Evolutionary conservation across 1,140 invertebrate genomes (phyloP).

Genomic region (Penaeus japonicus): DNA sequence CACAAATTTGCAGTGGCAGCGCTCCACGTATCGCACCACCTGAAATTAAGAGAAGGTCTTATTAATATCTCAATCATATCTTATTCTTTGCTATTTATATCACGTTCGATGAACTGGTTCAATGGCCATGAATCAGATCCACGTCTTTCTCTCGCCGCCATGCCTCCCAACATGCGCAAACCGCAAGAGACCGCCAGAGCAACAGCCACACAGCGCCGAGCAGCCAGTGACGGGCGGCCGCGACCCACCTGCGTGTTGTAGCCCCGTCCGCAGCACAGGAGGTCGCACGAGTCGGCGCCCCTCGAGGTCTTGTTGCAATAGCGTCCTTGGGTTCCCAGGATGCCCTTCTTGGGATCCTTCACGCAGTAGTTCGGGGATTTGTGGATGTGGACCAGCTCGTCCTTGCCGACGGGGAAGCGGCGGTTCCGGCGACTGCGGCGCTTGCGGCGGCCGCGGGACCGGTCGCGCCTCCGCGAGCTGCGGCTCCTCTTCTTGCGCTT

Average conservation of each 20-base stretch:
- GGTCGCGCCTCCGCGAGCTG: conserved; percentile 61
- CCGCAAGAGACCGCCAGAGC: too few species aligned
- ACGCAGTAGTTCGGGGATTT: conserved; percentile 75
- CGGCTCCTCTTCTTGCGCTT: conserved; percentile 61
- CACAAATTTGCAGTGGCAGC: conserved; percentile 73
- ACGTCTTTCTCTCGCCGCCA: too few species aligned
- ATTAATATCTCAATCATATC: not conserved
- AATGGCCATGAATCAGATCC: too few species aligned
- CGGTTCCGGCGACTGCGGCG: conserved; percentile 61
- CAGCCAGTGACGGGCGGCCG: not conserved
- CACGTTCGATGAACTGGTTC: too few species aligned
- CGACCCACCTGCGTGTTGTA: conserved; percentile 69
- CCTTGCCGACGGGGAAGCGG: conserved; percentile 62
- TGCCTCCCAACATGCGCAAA: not conserved
- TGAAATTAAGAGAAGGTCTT: conserved; percentile 53
- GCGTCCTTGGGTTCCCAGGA: conserved; percentile 71
- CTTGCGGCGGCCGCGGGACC: conserved; percentile 62
- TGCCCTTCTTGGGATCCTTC: conserved; percentile 69
- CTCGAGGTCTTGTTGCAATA: conserved; percentile 72
- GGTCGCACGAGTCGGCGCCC: conserved; percentile 73
- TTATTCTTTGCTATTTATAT: too few species aligned
- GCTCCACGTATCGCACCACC: conserved; percentile 64
- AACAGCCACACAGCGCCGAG: not conserved
- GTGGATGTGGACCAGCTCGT: conserved; percentile 72
- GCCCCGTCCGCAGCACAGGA: conserved; percentile 74